phyloP scores from a whole-genome alignment of 2,797 vertebrate genomes.

The Geotrypetes seraphini region DNA sequence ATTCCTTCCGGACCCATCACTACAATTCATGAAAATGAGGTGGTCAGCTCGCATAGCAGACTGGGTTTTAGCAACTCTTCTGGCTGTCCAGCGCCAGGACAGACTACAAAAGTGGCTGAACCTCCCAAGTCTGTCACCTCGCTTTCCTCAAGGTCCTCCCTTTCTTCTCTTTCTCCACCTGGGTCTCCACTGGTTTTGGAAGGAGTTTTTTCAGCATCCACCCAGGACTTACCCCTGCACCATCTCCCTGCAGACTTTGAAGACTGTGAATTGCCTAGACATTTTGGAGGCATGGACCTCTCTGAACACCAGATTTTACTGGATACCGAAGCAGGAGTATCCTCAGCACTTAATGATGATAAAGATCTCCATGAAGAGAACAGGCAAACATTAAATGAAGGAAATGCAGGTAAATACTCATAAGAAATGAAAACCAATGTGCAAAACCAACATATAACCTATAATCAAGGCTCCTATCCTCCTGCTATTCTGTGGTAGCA shows the following conservation, averaged over 20 bases:
- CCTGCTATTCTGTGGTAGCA: too few species aligned
- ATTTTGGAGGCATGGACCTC: conserved; percentile 45
- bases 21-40: conserved; percentile 72
- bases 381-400: conserved; percentile 28
- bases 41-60: conserved; percentile 46
- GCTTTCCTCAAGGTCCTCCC: conserved; percentile 65
- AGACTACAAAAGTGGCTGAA: conserved; percentile 41
- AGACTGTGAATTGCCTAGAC: conserved; percentile 44
- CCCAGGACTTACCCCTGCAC: conserved; percentile 45
- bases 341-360: conserved; percentile 24
- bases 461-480: too few species aligned
- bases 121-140: conserved; percentile 66
- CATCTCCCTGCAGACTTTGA: conserved; percentile 51
- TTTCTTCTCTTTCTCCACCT: conserved; percentile 68
- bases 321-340: conserved; percentile 37
- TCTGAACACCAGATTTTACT: conserved; percentile 38
- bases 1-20: conserved; percentile 62
- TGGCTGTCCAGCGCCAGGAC: conserved; percentile 15
- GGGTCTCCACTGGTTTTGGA: conserved; percentile 64
- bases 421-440: too few species aligned
- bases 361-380: conserved; percentile 32
- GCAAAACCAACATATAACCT: too few species aligned
- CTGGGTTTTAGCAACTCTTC: conserved; percentile 30
- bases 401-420: conserved; percentile 51
- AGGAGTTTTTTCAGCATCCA: conserved; percentile 35